Percentiles rank a stretch among this genome's conserved stretches.
Evolutionary conservation across 2,888 invertebrate genomes (phyloP).

Genomic region (Drosophila melanocephala): DNA sequence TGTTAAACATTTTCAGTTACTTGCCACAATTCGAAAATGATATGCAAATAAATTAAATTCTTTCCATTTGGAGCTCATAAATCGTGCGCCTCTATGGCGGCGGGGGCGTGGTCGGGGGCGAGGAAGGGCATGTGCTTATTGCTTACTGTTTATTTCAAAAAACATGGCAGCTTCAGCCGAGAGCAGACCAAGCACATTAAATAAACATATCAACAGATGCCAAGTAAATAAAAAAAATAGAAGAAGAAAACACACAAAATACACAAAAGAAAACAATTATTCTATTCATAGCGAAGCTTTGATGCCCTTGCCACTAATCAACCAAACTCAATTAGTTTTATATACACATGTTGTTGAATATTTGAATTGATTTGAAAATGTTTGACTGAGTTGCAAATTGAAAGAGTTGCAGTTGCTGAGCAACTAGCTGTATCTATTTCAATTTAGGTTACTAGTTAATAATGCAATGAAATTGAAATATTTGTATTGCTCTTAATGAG

Average conservation of each 20-base stretch:
- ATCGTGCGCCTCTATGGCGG: slow-evolving; percentile 26
- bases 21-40: slow-evolving; percentile 23
- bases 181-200: slow-evolving; percentile 53
- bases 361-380: neutral
- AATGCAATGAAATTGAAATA: neutral
- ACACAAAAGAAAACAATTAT: slow-evolving; percentile 1
- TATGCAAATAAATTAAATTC: slow-evolving; percentile 42
- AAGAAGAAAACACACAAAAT: neutral
- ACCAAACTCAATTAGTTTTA: neutral
- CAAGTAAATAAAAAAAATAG: slow-evolving; percentile 65
- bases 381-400: slow-evolving; percentile 1
- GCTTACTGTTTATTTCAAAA: slow-evolving; percentile 53
- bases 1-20: slow-evolving; percentile 8
- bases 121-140: slow-evolving; percentile 30
- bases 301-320: slow-evolving; percentile 20
- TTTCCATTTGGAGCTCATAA: slow-evolving; percentile 56
- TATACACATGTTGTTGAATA: neutral
- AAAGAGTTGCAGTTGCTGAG: neutral
- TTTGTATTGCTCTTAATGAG: neutral
- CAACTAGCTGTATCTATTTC: neutral
- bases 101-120: slow-evolving; percentile 1
- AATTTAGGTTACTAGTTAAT: neutral
- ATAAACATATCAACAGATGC: slow-evolving; percentile 74
- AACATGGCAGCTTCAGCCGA: slow-evolving; percentile 53
- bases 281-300: slow-evolving; percentile 21